phyloP scores from a whole-genome alignment of 2,888 invertebrate species.

The Aquatica leii region DNA sequence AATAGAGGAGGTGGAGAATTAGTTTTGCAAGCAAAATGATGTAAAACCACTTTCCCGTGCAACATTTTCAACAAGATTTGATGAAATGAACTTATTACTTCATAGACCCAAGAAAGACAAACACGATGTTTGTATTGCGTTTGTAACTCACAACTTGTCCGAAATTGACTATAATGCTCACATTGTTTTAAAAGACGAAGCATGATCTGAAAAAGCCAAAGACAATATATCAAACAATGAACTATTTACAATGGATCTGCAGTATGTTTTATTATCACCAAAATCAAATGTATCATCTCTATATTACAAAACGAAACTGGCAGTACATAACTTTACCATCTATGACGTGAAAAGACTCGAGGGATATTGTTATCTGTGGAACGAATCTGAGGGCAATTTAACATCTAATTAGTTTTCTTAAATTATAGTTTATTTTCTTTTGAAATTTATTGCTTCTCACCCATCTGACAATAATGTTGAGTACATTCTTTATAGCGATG shows the following conservation, averaged over 20 bases:
- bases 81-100: slow-evolving; percentile 18
- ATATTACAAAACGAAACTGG: no score
- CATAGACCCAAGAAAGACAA: slow-evolving; percentile 16
- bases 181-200: slow-evolving; percentile 15
- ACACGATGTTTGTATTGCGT: no score
- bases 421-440: no score
- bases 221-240: slow-evolving; percentile 19
- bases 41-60: slow-evolving; percentile 6
- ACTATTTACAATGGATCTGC: neutral
- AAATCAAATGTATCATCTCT: no score
- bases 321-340: no score
- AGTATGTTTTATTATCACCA: neutral
- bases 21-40: slow-evolving; percentile 17
- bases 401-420: neutral
- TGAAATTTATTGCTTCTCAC: no score
- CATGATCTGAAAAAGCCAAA: slow-evolving; percentile 17
- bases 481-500: neutral
- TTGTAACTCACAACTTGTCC: no score
- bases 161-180: neutral
- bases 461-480: neutral
- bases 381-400: neutral
- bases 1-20: neutral
- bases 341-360: no score
- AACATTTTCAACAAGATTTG: no score
- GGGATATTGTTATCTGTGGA: no score